A percentile compares a stretch with the other conserved stretches of the same genome.
Conservation (phyloP, 2,113 vertebrate genomes). For the Cebidichthys violaceus region DNA sequence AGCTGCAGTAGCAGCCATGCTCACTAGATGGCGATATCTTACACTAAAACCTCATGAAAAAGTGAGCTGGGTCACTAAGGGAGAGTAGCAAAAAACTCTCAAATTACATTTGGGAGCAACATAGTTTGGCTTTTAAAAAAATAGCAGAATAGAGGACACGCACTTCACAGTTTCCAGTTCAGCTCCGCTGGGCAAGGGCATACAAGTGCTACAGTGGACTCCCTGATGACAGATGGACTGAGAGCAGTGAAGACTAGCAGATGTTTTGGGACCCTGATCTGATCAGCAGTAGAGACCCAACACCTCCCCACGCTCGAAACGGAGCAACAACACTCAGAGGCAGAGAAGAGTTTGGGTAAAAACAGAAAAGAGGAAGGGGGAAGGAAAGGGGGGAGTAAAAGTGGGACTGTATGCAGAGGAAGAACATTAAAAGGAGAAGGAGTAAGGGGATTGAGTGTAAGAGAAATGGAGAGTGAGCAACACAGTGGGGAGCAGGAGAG, state of each 20-base stretch:
- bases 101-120: constrained; percentile 63
- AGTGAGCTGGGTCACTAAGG: constrained; percentile 23
- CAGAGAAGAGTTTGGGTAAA: not conserved
- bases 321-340: constrained; percentile 14
- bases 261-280: constrained; percentile 72
- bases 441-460: constrained; percentile 43
- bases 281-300: constrained; percentile 50
- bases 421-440: constrained; percentile 39
- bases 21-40: constrained; percentile 73
- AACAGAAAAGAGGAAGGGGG: not conserved
- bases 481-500: constrained; percentile 58
- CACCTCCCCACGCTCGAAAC: constrained; percentile 30
- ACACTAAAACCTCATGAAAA: constrained; percentile 18
- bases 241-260: constrained; percentile 68
- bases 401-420: constrained; percentile 3
- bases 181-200: constrained; percentile 54
- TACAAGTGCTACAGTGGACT: constrained; percentile 44
- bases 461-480: constrained; percentile 57
- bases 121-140: constrained; percentile 61
- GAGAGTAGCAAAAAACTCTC: constrained; percentile 54
- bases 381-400: constrained; percentile 10
- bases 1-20: constrained; percentile 40
- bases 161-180: constrained; percentile 72
- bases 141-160: constrained; percentile 67
- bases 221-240: constrained; percentile 71